phyloP scores from a whole-genome alignment of 2,797 vertebrate genomes.

The Nyctalus aviator region DNA sequence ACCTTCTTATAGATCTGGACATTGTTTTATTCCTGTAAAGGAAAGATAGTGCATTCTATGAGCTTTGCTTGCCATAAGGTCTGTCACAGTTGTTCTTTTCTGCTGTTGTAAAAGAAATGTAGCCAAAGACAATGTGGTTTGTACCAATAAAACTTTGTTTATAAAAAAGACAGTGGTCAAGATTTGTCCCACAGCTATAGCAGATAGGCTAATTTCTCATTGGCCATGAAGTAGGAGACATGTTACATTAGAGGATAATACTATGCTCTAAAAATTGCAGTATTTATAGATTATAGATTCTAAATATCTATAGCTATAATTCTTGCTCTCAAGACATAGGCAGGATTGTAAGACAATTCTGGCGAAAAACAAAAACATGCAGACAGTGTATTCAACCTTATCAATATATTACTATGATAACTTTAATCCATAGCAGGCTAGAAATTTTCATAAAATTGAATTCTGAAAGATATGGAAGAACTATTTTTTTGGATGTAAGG shows the following conservation, averaged over 20 bases:
- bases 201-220: neutral
- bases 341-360: neutral
- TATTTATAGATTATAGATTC: neutral
- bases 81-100: neutral
- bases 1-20: neutral
- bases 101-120: neutral
- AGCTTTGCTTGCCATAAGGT: neutral
- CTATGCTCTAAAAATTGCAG: neutral
- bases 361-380: neutral
- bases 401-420: neutral
- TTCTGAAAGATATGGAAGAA: neutral
- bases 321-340: neutral
- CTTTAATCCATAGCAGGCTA: neutral
- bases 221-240: neutral
- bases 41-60: neutral
- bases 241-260: neutral
- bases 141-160: neutral
- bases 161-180: neutral
- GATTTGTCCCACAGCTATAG: neutral
- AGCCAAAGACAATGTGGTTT: neutral
- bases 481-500: neutral
- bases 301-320: neutral
- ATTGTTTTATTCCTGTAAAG: neutral
- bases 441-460: slow-evolving; percentile 7
- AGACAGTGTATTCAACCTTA: neutral